Evolutionary conservation across 2,888 invertebrate species (phyloP), one percentile per base, ranked within the genome.

Genomic region (Beris chalybata): DNA sequence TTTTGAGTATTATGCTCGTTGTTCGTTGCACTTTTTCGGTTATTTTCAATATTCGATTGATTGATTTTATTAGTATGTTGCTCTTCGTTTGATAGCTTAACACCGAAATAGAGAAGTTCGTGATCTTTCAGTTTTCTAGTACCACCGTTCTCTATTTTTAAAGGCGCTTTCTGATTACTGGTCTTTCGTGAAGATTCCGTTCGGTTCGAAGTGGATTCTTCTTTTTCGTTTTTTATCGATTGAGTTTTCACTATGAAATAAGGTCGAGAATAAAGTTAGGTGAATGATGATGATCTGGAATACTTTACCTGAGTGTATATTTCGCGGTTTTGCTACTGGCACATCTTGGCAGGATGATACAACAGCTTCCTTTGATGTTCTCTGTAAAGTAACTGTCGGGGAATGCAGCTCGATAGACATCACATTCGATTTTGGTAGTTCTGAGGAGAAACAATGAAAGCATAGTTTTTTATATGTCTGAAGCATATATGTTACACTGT

Each of bases 21-120:
- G 32, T 38, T 48, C 50, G 52, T 55, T 66, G 63, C 6, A 65
- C 44, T 57, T 68, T 65, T 69, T 71, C 68, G 61, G 5, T 57
- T 69, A 47, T 55, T 29, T 65, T 67, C 48, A 15, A 31, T 43
- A n/a, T 13, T 7, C 5, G 45, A 30, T 13, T 54, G 5, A 30
- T 29, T 50, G 1, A 29, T 32, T 50, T 29, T 22, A 9, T n/a
- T 53, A 29, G 30, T 30, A 22, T 43, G 38, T 5, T 43, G n/a
- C 30, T 9, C 48, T 12, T 48, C 13, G 59, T 13, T 32, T 22
- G 22, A 3, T 11, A 72, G 67, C 61, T 76, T 76, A 13, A 82
- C 74, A 32, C 87, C 87, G 72, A 87, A 87, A 74, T 85, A 87
- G 67, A 85, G 85, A 55, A 87, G 78, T 73, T 87, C 87, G 70